phyloP scores from a whole-genome alignment of 2,888 invertebrate species.

The Hyalella azteca region DNA sequence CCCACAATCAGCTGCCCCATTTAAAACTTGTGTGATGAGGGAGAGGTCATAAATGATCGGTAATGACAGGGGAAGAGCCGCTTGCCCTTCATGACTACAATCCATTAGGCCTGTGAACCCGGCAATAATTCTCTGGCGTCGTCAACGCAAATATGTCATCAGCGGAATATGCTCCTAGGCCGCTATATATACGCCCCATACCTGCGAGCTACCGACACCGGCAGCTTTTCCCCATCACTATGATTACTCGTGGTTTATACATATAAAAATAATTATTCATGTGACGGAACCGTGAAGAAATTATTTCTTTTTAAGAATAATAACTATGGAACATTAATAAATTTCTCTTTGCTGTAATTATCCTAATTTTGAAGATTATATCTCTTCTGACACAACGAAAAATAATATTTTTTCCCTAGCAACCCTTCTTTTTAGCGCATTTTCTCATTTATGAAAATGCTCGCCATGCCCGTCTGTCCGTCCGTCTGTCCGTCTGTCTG shows the following conservation, averaged over 20 bases:
- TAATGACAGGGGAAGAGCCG: neutral
- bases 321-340: neutral
- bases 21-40: conserved; percentile 20
- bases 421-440: no score
- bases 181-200: neutral
- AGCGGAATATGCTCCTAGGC: no score
- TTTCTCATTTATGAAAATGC: no score
- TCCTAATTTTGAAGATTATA: no score
- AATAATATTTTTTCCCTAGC: no score
- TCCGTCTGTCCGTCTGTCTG: no score
- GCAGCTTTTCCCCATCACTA: neutral
- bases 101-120: conserved; percentile 13
- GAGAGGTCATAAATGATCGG: conserved; percentile 25
- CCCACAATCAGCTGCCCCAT: neutral
- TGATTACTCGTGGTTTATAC: neutral
- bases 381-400: no score
- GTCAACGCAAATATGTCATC: neutral
- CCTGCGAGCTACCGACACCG: neutral
- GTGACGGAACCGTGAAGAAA: neutral
- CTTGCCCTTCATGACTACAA: conserved; percentile 9
- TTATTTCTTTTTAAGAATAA: neutral
- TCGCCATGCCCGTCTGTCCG: no score
- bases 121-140: conserved; percentile 11
- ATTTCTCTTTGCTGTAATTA: neutral
- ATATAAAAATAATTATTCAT: neutral